Conservation (phyloP, 1,140 invertebrate species). For the Pseudobourletiella spinata region DNA sequence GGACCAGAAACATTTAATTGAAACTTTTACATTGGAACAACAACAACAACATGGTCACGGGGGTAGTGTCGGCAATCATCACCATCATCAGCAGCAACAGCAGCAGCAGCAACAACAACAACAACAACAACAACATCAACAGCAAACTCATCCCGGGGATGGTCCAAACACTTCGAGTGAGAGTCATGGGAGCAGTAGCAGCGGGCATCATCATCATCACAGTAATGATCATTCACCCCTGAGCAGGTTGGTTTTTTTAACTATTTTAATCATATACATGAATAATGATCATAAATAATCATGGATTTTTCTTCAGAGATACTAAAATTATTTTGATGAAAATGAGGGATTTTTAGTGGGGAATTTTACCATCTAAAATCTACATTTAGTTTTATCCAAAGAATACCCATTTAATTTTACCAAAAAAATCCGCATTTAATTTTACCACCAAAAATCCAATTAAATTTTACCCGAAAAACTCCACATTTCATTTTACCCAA, state of each 20-base stretch:
- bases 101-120: background rate
- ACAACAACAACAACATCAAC: slow-evolving; percentile 5
- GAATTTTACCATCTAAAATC: background rate
- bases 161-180: background rate
- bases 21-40: background rate
- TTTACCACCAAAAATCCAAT: no score
- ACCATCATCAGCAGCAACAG: background rate
- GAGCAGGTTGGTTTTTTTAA: background rate
- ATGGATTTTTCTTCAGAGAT: no score
- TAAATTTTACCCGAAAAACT: no score
- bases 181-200: background rate
- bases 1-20: slow-evolving; percentile 14
- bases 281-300: no score
- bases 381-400: slow-evolving; percentile 9
- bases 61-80: background rate
- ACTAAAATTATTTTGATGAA: no score
- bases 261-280: background rate
- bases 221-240: background rate
- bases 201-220: slow-evolving; percentile 10
- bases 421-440: no score
- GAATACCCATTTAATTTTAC: no score
- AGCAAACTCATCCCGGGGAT: background rate
- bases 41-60: background rate
- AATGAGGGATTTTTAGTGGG: no score
- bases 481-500: no score